Conservation (phyloP, 2,113 vertebrate genomes). For the Ivindomyrus marchei region DNA sequence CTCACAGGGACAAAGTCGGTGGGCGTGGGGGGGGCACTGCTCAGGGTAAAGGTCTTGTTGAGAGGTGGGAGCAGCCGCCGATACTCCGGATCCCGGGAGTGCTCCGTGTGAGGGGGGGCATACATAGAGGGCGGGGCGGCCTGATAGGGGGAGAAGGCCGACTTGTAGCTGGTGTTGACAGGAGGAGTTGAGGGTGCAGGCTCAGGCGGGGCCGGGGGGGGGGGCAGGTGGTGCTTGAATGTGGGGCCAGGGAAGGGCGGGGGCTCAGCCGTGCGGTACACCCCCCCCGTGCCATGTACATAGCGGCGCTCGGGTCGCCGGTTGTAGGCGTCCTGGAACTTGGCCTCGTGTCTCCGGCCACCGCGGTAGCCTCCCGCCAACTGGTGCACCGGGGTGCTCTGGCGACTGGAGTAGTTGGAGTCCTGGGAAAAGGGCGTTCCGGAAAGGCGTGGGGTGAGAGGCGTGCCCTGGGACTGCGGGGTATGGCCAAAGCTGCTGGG, state of each 20-base stretch:
- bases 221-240: conserved; percentile 60
- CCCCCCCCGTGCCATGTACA: conserved; percentile 56
- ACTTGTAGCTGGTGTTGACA: conserved; percentile 57
- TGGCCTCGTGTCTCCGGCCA: conserved; percentile 61
- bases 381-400: conserved; percentile 76
- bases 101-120: conserved; percentile 42
- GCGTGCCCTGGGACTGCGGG: conserved; percentile 77
- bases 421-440: conserved; percentile 84
- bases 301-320: conserved; percentile 74
- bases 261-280: conserved; percentile 60
- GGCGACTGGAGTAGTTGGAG: conserved; percentile 83
- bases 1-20: conserved; percentile 55
- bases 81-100: conserved; percentile 62
- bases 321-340: conserved; percentile 78
- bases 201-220: conserved; percentile 1
- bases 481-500: conserved; percentile 86
- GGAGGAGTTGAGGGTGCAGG: conserved; percentile 53
- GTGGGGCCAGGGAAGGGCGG: conserved; percentile 37
- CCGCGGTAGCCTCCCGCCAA: conserved; percentile 57
- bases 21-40: conserved; percentile 34
- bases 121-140: conserved; percentile 50
- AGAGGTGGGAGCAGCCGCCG: conserved; percentile 40
- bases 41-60: conserved; percentile 45
- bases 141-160: conserved; percentile 66
- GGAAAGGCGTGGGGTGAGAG: conserved; percentile 70